These are phyloP conservation scores for Orbicella faveolata DNA, from an alignment of 64 coral and sea anemone genomes.

Conservation along the genomic window DNA sequence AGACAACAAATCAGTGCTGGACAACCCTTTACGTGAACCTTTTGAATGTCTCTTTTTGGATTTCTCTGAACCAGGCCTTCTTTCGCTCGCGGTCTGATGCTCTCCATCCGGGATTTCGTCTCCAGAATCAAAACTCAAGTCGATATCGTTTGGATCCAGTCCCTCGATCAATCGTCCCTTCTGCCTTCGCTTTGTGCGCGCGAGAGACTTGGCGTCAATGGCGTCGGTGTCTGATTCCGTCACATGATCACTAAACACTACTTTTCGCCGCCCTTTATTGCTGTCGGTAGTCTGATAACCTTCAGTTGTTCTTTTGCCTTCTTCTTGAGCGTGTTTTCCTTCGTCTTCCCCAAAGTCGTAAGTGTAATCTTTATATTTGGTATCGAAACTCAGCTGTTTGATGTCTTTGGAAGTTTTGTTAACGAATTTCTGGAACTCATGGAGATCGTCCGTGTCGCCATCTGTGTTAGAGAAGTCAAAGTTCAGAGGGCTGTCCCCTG, in stretches of 20 bases:
- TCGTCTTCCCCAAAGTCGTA: slow-evolving; percentile 48
- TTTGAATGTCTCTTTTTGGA: not conserved
- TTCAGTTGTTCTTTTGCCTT: not conserved
- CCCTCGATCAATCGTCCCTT: not conserved
- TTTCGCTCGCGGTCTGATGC: not conserved
- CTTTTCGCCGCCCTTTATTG: not conserved
- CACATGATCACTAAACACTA: slow-evolving; percentile 41
- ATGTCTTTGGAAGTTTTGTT: slow-evolving; percentile 79
- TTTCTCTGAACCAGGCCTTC: not conserved
- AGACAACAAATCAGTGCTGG: not conserved
- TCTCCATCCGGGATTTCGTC: not conserved
- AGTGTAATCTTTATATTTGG: slow-evolving; percentile 65
- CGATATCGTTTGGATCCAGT: slow-evolving; percentile 70
- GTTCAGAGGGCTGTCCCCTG: slow-evolving; percentile 69
- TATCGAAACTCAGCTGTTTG: slow-evolving; percentile 63
- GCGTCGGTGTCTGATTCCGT: slow-evolving; percentile 25
- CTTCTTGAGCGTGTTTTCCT: not conserved
- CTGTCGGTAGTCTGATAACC: not conserved
- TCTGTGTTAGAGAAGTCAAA: slow-evolving; percentile 88
- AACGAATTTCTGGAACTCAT: slow-evolving; percentile 77
- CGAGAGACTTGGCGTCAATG: slow-evolving; percentile 37
- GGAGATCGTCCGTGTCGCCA: slow-evolving; percentile 67
- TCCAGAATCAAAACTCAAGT: slow-evolving; percentile 38
- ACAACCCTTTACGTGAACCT: not conserved
- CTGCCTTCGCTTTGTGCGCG: not conserved